phyloP scores from a whole-genome alignment of 2,797 vertebrate species.

The Typhlichthys eigenmanni region DNA sequence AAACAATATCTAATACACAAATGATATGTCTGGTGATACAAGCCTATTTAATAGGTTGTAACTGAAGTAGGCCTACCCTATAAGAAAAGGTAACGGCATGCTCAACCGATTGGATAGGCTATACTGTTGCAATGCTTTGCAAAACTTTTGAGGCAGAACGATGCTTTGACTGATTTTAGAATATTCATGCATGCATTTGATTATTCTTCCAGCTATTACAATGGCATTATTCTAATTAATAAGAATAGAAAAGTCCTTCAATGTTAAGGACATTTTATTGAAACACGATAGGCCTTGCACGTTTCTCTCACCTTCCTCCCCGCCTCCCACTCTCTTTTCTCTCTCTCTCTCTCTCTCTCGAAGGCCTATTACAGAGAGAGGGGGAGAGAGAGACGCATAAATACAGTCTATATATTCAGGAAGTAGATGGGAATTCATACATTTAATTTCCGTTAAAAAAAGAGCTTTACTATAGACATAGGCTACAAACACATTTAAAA shows the following conservation, averaged over 20 bases:
- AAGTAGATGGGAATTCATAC: background rate
- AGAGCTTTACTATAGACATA: too few species aligned
- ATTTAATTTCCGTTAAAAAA: too few species aligned
- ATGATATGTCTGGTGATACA: constrained; percentile 17
- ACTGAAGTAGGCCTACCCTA: constrained; percentile 31
- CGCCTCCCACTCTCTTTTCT: too few species aligned
- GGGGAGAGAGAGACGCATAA: too few species aligned
- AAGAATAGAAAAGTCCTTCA: constrained; percentile 7
- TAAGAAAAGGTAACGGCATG: constrained; percentile 69
- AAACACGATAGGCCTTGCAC: too few species aligned
- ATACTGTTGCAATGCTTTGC: constrained; percentile 72
- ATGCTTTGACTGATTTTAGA: constrained; percentile 65
- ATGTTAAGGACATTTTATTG: too few species aligned
- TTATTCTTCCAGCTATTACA: constrained; percentile 69
- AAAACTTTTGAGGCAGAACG: constrained; percentile 69
- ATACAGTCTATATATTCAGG: background rate
- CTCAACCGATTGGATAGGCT: constrained; percentile 64
- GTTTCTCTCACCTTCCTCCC: too few species aligned
- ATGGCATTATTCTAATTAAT: constrained; percentile 62
- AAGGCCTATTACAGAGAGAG: too few species aligned
- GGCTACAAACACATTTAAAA: too few species aligned
- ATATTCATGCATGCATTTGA: constrained; percentile 78
- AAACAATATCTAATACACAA: constrained; percentile 15
- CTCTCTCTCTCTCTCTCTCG: too few species aligned
- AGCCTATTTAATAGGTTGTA: constrained; percentile 42